Evolutionary conservation across 1,140 invertebrate species (phyloP).

Genomic region (Caligus rogercresseyi): DNA sequence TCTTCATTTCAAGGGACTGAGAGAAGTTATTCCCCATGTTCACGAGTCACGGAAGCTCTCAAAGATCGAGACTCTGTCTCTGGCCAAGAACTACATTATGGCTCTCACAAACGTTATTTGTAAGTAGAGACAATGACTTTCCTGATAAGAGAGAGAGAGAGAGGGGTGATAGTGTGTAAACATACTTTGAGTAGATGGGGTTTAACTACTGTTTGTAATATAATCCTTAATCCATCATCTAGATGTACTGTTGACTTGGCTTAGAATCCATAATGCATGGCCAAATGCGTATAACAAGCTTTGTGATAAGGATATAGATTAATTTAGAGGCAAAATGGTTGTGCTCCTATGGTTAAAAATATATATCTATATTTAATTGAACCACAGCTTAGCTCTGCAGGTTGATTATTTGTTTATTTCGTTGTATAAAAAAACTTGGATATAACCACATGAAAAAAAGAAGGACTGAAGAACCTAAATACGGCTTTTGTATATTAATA

Average conservation of each 20-base stretch:
- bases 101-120: constrained; percentile 70
- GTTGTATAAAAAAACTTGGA: no score
- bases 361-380: no score
- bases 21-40: constrained; percentile 70
- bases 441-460: no score
- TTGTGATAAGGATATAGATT: neutral
- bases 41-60: constrained; percentile 62
- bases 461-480: no score
- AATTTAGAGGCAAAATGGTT: no score
- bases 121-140: constrained; percentile 21
- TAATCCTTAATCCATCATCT: neutral
- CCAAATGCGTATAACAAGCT: neutral
- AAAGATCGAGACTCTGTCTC: constrained; percentile 67
- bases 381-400: no score
- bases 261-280: neutral
- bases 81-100: constrained; percentile 78
- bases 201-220: neutral
- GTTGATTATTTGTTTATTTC: no score
- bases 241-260: neutral
- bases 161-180: neutral
- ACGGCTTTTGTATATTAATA: no score
- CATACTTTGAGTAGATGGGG: neutral
- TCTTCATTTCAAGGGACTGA: constrained; percentile 46
- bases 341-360: no score
- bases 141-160: no score